Conservation (phyloP, 2,113 vertebrate species). For the Pseudopipra pipra region DNA sequence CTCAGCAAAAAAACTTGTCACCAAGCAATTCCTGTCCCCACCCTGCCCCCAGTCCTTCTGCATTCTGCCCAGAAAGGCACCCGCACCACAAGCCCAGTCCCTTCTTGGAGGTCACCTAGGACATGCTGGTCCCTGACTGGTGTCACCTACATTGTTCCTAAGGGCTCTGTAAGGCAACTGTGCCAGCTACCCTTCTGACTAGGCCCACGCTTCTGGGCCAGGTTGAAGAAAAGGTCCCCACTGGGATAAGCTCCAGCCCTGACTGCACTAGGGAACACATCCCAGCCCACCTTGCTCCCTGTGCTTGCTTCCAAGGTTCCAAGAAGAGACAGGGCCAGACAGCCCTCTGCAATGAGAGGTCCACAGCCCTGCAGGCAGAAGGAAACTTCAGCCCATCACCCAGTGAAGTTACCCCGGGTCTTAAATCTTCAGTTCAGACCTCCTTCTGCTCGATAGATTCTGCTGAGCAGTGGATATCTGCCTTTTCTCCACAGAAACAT, state of each 20-base stretch:
- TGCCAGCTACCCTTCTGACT: background rate
- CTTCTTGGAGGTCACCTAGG: background rate
- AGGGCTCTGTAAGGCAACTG: background rate
- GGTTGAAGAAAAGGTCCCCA: background rate
- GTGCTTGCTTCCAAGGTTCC: background rate
- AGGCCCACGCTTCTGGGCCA: background rate
- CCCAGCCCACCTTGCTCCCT: background rate
- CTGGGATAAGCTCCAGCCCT: background rate
- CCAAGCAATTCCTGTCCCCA: background rate
- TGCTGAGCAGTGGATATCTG: background rate
- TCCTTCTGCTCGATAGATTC: background rate
- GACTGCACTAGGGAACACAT: background rate
- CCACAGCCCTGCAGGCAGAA: background rate
- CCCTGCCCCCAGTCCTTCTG: background rate
- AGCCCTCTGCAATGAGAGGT: background rate
- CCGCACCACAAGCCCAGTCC: rapidly evolving
- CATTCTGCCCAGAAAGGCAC: background rate
- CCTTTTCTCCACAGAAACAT: background rate
- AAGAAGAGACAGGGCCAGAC: background rate
- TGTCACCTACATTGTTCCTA: background rate
- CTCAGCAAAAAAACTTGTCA: background rate
- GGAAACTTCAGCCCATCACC: background rate
- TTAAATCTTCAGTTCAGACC: background rate
- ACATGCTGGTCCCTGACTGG: background rate
- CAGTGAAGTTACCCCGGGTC: background rate